These are phyloP conservation scores for Zaprionus camerounensis DNA, from an alignment of 1,140 invertebrate species.

Conservation along the genomic window DNA sequence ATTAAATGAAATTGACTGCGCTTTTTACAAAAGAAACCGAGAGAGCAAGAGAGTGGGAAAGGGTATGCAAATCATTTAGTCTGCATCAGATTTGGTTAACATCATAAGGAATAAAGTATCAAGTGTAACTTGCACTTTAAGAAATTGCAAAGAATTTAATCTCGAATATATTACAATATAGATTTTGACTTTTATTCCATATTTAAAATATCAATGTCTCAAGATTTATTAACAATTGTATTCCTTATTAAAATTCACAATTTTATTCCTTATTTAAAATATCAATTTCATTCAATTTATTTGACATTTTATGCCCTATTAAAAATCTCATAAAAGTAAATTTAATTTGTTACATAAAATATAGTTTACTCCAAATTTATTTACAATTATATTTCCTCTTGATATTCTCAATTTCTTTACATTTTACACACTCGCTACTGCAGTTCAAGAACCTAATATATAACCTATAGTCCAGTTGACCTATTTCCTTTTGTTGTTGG, in stretches of 20 bases:
- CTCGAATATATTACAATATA: too few relatives aligned
- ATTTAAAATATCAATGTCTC: too few relatives aligned
- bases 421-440: background rate
- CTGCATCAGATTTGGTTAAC: background rate
- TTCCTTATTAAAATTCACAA: too few relatives aligned
- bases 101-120: background rate
- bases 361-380: background rate
- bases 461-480: background rate
- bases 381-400: background rate
- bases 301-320: too few relatives aligned
- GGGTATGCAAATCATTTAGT: background rate
- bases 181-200: too few relatives aligned
- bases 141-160: background rate
- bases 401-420: background rate
- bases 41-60: background rate
- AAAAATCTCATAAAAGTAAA: too few relatives aligned
- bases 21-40: background rate
- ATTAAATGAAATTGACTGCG: constrained; percentile 12
- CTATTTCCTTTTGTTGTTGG: constrained; percentile 17
- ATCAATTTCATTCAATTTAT: too few relatives aligned
- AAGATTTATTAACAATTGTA: too few relatives aligned
- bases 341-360: too few relatives aligned
- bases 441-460: background rate
- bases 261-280: too few relatives aligned
- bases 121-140: background rate